phyloP scores from a whole-genome alignment of 2,797 vertebrate genomes.

The Falco naumanni region DNA sequence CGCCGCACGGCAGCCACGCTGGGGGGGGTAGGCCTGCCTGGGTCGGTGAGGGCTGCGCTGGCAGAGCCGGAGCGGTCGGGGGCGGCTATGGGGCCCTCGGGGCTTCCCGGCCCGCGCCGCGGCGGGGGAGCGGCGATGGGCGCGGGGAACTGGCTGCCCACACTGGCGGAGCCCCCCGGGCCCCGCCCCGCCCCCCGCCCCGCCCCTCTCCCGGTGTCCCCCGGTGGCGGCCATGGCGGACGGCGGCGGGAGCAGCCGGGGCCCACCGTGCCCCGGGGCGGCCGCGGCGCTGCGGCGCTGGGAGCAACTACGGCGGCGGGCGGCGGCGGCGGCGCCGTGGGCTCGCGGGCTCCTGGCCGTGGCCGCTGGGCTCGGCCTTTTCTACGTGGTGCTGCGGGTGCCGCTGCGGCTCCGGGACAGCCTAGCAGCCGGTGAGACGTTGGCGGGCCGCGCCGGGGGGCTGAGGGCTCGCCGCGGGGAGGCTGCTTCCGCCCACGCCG shows the following conservation, averaged over 20 bases:
- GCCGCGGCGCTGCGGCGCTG: conserved; percentile 47
- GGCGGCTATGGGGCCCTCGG: too few relatives aligned
- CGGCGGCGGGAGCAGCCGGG: conserved; percentile 77
- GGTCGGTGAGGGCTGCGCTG: background rate
- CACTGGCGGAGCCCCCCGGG: background rate
- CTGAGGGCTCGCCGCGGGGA: background rate
- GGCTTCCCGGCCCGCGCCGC: too few relatives aligned
- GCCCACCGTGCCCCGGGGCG: background rate
- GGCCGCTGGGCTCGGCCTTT: conserved; percentile 86
- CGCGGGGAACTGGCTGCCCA: rapidly evolving
- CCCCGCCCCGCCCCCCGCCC: background rate
- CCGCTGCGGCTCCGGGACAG: conserved; percentile 92
- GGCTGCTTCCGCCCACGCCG: too few relatives aligned
- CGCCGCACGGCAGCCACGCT: background rate
- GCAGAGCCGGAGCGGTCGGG: background rate
- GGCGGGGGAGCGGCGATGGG: background rate
- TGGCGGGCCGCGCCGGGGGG: background rate
- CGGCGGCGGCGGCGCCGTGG: conserved; percentile 87
- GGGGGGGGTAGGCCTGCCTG: too few relatives aligned
- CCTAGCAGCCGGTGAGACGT: conserved; percentile 87
- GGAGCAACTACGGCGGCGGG: conserved; percentile 85
- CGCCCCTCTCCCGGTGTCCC: conserved; percentile 41
- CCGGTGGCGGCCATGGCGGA: conserved; percentile 86
- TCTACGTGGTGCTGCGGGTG: conserved; percentile 88
- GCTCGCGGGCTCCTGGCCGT: conserved; percentile 83